Conservation (phyloP, 2,797 vertebrate genomes). For the Heliangelus exortis region DNA sequence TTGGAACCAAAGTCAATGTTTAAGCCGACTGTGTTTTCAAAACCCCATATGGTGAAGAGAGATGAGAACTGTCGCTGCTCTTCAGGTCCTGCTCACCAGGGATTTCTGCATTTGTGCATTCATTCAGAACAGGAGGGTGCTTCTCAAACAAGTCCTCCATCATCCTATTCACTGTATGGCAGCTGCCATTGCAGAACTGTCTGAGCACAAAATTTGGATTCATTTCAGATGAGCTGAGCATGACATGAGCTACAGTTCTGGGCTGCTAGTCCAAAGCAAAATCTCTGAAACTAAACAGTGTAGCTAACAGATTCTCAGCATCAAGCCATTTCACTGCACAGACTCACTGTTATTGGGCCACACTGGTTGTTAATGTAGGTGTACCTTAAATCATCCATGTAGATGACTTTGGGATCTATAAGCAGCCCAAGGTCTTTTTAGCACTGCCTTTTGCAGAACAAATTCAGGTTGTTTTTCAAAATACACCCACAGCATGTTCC, state of each 20-base stretch:
- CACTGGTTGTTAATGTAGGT: not conserved
- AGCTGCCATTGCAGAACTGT: not conserved
- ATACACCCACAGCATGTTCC: fast-evolving
- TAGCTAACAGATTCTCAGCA: not conserved
- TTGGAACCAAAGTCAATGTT: slow-evolving; percentile 17
- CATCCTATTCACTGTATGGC: not conserved
- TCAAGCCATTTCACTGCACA: not conserved
- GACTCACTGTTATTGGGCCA: not conserved
- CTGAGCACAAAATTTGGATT: not conserved
- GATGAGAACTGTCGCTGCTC: slow-evolving; percentile 44
- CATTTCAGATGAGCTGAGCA: not conserved
- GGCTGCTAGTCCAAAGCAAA: not conserved
- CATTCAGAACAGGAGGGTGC: slow-evolving; percentile 3
- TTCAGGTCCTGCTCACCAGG: slow-evolving; percentile 4
- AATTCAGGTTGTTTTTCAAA: not conserved
- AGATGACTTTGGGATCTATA: not conserved
- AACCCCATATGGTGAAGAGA: slow-evolving; percentile 54
- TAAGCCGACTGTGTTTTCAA: slow-evolving; percentile 60
- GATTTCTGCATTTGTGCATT: not conserved
- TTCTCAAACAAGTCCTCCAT: not conserved
- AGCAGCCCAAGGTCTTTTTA: not conserved
- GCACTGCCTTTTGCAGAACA: not conserved
- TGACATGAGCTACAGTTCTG: not conserved
- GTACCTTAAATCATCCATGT: not conserved
- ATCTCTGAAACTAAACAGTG: not conserved